phyloP scores from a whole-genome alignment of 53 echinoderm and acorn worm genomes.

The Arbacia lixula region DNA sequence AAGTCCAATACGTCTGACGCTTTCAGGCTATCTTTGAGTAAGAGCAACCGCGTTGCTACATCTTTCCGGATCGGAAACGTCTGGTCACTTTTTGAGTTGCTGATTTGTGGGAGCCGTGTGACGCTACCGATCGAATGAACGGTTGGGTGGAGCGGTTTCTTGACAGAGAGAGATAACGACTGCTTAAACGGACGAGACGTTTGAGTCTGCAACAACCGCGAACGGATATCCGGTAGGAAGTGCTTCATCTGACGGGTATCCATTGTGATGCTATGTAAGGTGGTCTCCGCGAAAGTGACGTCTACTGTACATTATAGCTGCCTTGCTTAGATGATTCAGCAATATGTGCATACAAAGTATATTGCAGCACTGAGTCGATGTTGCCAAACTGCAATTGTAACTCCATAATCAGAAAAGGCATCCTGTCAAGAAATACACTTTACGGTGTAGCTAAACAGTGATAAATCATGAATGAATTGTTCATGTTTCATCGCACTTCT shows the following conservation, averaged over 20 bases:
- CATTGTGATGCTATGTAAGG: constrained; percentile 16
- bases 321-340: too few relatives aligned
- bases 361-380: too few relatives aligned
- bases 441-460: too few relatives aligned
- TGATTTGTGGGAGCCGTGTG: not conserved
- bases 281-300: too few relatives aligned
- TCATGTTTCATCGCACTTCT: too few relatives aligned
- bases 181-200: not conserved
- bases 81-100: not conserved
- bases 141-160: not conserved
- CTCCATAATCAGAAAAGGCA: too few relatives aligned
- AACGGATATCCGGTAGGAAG: constrained; percentile 28
- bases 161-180: not conserved
- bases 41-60: not conserved
- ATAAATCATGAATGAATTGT: too few relatives aligned
- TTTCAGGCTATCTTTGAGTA: not conserved
- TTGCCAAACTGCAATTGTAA: too few relatives aligned
- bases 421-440: too few relatives aligned
- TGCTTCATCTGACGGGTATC: constrained; percentile 1
- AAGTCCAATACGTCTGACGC: not conserved
- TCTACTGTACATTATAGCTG: too few relatives aligned
- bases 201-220: constrained; percentile 22
- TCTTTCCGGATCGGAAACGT: constrained; percentile 26
- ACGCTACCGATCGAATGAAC: not conserved
- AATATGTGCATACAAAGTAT: too few relatives aligned